These are phyloP conservation scores for Ophiothrix spiculata DNA, from an alignment of 35 echinoderm and acorn worm species.

Conservation along the genomic window DNA sequence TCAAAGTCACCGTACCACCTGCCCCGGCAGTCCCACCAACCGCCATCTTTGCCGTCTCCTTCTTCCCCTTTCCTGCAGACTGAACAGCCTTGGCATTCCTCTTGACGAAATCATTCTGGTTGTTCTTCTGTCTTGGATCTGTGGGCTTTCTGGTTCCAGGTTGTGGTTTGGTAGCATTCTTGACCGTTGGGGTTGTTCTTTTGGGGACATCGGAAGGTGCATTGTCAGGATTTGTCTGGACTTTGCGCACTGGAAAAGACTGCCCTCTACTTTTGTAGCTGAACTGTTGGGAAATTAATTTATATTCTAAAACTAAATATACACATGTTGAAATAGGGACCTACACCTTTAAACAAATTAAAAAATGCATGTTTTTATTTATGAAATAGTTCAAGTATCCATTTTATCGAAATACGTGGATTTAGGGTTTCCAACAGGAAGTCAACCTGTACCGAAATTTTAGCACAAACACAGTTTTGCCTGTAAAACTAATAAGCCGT, in stretches of 20 bases:
- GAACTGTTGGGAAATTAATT: conserved; percentile 52
- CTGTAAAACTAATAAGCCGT: no score
- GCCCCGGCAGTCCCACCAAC: neutral
- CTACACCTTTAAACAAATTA: no score
- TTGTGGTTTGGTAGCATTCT: conserved; percentile 1
- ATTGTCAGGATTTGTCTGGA: neutral
- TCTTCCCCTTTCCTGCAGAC: conserved; percentile 7
- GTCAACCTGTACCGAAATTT: no score
- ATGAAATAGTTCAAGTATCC: neutral
- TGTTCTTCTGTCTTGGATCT: conserved; percentile 31
- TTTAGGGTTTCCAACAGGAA: no score
- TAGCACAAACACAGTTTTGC: no score
- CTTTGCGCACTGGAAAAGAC: conserved; percentile 56
- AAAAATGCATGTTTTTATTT: neutral
- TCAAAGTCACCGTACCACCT: conserved; percentile 55
- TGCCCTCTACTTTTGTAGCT: conserved; percentile 60
- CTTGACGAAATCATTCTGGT: conserved; percentile 42
- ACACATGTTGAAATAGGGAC: no score
- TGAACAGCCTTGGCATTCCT: conserved; percentile 41
- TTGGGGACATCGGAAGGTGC: neutral
- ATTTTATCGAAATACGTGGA: neutral
- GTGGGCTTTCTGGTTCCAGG: neutral
- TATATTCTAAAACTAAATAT: neutral
- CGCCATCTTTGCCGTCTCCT: conserved; percentile 23
- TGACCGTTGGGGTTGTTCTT: neutral